Conservation (phyloP, 2,888 invertebrate genomes). For the Cheilosia variabilis region DNA sequence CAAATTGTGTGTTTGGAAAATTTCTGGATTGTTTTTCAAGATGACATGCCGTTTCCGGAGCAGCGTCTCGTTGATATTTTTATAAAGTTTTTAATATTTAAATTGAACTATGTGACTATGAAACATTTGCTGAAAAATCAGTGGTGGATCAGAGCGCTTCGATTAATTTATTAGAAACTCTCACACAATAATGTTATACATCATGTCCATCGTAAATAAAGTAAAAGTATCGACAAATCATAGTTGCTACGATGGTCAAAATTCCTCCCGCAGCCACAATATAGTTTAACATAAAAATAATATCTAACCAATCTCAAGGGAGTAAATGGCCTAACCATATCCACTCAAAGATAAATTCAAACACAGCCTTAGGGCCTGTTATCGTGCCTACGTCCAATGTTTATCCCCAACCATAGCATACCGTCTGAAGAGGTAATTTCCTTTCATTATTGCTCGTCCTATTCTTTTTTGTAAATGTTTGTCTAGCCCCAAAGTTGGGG, state of each 20-base stretch:
- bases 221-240: background rate
- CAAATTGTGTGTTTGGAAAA: background rate
- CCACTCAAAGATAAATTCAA: constrained; percentile 21
- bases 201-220: background rate
- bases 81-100: background rate
- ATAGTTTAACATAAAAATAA: background rate
- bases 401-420: constrained; percentile 28
- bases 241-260: background rate
- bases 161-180: no score
- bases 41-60: background rate
- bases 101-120: background rate
- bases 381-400: constrained; percentile 33
- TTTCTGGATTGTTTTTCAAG: background rate
- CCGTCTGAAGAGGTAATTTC: constrained; percentile 47
- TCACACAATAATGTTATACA: no score
- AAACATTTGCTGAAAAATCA: background rate
- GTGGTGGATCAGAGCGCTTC: no score
- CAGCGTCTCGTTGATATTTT: background rate
- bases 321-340: background rate
- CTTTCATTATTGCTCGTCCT: constrained; percentile 15
- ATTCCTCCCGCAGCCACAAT: background rate
- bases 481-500: constrained; percentile 35
- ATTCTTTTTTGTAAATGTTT: constrained; percentile 27
- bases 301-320: background rate
- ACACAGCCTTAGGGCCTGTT: background rate